Evolutionary conservation across 2,113 vertebrate genomes (phyloP).

Genomic region (Sinocyclocheilus maitianheensis): DNA sequence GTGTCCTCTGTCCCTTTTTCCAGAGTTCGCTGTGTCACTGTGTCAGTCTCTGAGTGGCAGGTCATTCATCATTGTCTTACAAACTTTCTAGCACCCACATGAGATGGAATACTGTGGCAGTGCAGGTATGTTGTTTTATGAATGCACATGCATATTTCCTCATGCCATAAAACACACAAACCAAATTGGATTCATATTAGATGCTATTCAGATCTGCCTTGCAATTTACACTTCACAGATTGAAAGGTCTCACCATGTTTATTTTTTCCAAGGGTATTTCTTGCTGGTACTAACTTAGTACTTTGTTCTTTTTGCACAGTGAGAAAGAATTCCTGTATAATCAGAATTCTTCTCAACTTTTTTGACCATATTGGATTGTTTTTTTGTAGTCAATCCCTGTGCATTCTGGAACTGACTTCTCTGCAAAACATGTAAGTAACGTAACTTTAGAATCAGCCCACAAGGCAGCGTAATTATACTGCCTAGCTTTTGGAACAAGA

Average conservation of each 20-base stretch:
- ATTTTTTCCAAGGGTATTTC: not conserved
- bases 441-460: not conserved
- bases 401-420: not conserved
- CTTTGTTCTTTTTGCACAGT: not conserved
- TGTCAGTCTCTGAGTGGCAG: not conserved
- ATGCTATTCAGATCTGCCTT: not conserved
- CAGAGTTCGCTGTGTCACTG: not conserved
- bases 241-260: not conserved
- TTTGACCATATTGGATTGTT: not conserved
- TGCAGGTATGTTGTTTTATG: not conserved
- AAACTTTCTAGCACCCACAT: not conserved
- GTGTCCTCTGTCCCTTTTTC: not conserved
- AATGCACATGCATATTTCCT: constrained; percentile 5
- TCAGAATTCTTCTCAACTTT: not conserved
- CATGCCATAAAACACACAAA: not conserved
- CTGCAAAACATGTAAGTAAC: not conserved
- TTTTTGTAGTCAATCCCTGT: no score
- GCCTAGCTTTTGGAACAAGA: not conserved
- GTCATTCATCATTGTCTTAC: constrained; percentile 3
- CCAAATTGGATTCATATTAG: not conserved
- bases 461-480: not conserved
- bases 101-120: not conserved
- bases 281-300: not conserved
- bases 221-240: not conserved
- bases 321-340: not conserved